Base-by-base conservation (phyloP, 2,797 vertebrate species). In the Hyperoplus lanceolatus region DNA sequence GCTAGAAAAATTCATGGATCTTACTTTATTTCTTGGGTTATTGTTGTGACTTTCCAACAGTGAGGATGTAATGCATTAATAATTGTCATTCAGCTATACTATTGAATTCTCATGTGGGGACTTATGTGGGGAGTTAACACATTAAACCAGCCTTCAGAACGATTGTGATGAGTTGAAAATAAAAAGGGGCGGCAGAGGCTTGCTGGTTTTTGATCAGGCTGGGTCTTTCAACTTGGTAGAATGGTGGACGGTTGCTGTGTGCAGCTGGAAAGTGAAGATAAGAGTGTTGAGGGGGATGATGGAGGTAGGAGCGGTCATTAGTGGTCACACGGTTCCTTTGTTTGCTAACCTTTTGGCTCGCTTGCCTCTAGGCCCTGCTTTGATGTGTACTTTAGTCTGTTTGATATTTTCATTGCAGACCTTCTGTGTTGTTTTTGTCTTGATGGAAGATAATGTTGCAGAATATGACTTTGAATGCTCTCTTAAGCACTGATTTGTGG, bases 241-340 rank as follows among this genome's bases (percentile, higher is more conserved):
- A 63, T 75, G 61, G 80, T 66, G 73, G 70, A 64, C 1, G 56
- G 57, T 16, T 45, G 55, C 49, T 70, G 18, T 70, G 50, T 87
- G 70, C 86, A 90, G 89, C 90, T 93, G 93, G 53, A 84, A 77
- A 76, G 75, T 69, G 72, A 45, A 90, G 91, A 91, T 91, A 91
- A 91, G 88, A 57, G 76, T 67, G 41, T 63, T 5, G 12, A 59
- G 74, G 66, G 42, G 70, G 72, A 7, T 29, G 84, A 65, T 53
- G 14, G 77, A 57, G 62, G 75, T 67, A 63, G 60, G 66, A 68
- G 43, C 7, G 16, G 68, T 77, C 81, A 87, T 92, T 87, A 88
- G 71, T 75, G 61, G 81, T 86, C 79, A 69, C 76, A 48, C 79
- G 75, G 55, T 36, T 82, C 57, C 71, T 87, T 88, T 87, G 81